phyloP scores from a whole-genome alignment of 2,888 invertebrate species.

The Norana najaformis region DNA sequence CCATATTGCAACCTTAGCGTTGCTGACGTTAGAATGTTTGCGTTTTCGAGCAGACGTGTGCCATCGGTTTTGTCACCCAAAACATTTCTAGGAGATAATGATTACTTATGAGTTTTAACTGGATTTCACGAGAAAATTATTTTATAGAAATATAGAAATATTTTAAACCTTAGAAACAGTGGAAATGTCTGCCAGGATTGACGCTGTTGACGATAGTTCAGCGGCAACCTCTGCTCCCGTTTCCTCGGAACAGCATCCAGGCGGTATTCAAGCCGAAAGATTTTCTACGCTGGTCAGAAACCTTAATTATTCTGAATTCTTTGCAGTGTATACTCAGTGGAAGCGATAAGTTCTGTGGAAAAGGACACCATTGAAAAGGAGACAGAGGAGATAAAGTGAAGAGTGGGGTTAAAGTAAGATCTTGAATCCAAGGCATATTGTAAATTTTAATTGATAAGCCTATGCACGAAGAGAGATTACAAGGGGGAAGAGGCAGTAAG shows the following conservation, averaged over 20 bases:
- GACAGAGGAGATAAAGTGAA: not conserved
- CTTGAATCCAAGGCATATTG: too few relatives aligned
- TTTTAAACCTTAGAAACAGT: not conserved
- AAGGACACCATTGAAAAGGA: not conserved
- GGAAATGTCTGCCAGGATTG: not conserved
- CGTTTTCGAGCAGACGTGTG: not conserved
- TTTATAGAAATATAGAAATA: not conserved
- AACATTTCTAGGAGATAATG: not conserved
- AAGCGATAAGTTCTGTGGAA: not conserved
- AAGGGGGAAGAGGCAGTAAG: not conserved
- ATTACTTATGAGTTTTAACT: not conserved
- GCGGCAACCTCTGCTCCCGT: not conserved
- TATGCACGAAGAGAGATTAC: not conserved
- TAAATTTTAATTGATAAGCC: not conserved
- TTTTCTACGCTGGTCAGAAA: not conserved
- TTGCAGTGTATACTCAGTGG: not conserved
- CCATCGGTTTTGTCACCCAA: not conserved
- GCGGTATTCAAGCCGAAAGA: not conserved
- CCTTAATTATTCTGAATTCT: not conserved
- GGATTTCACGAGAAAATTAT: not conserved
- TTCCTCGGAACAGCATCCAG: not conserved
- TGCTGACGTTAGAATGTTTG: too few relatives aligned
- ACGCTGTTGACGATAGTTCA: not conserved
- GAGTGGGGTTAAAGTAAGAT: not conserved
- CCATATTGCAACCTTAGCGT: too few relatives aligned